phyloP scores from a whole-genome alignment of 1,140 invertebrate species.

The Diachasmimorpha longicaudata region DNA sequence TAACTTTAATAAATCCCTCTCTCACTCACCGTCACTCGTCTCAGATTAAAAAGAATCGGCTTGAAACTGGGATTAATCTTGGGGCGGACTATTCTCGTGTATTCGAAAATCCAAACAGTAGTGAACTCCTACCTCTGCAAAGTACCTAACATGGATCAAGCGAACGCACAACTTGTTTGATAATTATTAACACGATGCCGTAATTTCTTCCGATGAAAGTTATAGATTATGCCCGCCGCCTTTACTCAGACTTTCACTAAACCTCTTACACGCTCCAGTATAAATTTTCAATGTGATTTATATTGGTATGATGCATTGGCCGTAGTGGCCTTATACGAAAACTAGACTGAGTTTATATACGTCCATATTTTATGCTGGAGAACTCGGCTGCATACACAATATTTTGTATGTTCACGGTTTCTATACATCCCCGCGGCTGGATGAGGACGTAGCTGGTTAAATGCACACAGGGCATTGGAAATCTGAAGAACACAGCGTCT shows the following conservation, averaged over 20 bases:
- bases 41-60: too few species aligned
- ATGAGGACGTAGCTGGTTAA: background rate
- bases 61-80: too few species aligned
- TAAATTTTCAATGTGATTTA: slow-evolving; percentile 23
- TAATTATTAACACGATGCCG: background rate
- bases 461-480: slow-evolving; percentile 1
- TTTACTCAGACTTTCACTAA: slow-evolving; percentile 13
- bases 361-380: slow-evolving; percentile 25
- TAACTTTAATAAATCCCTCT: too few species aligned
- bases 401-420: slow-evolving; percentile 19
- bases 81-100: too few species aligned
- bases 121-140: background rate
- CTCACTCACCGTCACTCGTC: too few species aligned
- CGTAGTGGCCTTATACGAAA: background rate
- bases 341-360: slow-evolving; percentile 14
- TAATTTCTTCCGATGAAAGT: background rate
- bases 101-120: too few species aligned
- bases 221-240: background rate
- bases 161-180: background rate
- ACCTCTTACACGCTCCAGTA: background rate
- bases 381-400: slow-evolving; percentile 16
- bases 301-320: slow-evolving; percentile 12
- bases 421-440: background rate
- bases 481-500: background rate
- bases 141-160: background rate